Conservation (phyloP, 2,113 vertebrate genomes). For the Polypterus senegalus region DNA sequence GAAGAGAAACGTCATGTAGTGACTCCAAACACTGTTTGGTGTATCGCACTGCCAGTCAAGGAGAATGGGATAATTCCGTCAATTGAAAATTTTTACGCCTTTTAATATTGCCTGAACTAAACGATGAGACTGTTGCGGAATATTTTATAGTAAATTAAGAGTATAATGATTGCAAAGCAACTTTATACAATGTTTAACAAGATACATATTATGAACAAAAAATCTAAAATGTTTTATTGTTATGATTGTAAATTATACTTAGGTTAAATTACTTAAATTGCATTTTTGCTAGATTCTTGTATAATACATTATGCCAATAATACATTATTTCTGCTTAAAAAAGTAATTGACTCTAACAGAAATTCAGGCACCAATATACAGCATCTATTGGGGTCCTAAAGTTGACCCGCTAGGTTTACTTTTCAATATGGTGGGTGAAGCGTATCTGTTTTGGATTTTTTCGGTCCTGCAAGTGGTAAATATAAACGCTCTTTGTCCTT, state of each 20-base stretch:
- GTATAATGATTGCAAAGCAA: no score
- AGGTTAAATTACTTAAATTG: not conserved
- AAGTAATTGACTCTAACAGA: not conserved
- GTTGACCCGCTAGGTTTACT: constrained; percentile 19
- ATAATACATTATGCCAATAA: not conserved
- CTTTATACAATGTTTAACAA: not conserved
- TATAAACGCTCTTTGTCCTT: not conserved
- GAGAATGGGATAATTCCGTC: no score
- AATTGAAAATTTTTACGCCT: no score
- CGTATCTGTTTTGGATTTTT: constrained; percentile 48
- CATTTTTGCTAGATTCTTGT: constrained; percentile 12
- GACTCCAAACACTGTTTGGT: constrained; percentile 31
- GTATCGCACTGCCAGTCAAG: not conserved
- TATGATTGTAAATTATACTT: constrained; percentile 24
- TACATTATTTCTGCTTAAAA: not conserved
- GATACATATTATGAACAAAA: not conserved
- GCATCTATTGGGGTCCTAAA: constrained; percentile 19
- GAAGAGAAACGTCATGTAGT: constrained; percentile 17
- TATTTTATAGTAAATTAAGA: no score
- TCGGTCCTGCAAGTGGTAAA: constrained; percentile 67
- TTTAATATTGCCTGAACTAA: no score
- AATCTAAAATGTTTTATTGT: not conserved
- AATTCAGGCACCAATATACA: not conserved
- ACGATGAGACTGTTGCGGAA: no score
- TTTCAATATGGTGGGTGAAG: constrained; percentile 56